phyloP scores from a whole-genome alignment of 2,888 invertebrate genomes.

The Hydroisotoma schaefferi region DNA sequence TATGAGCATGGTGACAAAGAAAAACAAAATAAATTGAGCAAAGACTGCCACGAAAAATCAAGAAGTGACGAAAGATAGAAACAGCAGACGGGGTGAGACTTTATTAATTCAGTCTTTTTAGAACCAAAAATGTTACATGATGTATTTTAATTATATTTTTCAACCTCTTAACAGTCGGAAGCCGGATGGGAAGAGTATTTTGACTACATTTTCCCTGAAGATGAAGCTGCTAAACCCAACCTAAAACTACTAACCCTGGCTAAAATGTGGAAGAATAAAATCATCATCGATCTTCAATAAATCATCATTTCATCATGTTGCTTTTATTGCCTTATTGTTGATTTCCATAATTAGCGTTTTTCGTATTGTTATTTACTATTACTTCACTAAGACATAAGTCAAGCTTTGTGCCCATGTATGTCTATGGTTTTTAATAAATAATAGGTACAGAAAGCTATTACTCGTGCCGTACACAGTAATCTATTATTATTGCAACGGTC shows the following conservation, averaged over 20 bases:
- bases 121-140: neutral
- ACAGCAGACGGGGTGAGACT: conserved; percentile 76
- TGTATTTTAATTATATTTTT: conserved; percentile 5
- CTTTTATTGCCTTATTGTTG: too few relatives aligned
- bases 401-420: too few relatives aligned
- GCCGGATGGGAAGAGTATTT: conserved; percentile 99
- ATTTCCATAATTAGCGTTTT: too few relatives aligned
- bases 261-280: conserved; percentile 84
- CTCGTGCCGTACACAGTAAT: too few relatives aligned
- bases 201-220: conserved; percentile 98
- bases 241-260: conserved; percentile 92
- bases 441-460: too few relatives aligned
- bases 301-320: too few relatives aligned
- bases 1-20: conserved; percentile 71
- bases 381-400: too few relatives aligned
- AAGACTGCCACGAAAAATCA: conserved; percentile 90
- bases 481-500: too few relatives aligned
- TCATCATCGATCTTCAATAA: too few relatives aligned
- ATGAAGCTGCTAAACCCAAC: conserved; percentile 90
- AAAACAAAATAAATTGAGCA: conserved; percentile 67
- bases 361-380: too few relatives aligned
- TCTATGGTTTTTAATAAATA: too few relatives aligned
- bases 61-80: conserved; percentile 87
- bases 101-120: neutral
- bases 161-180: conserved; percentile 59